Evolutionary conservation across 1,140 invertebrate genomes (phyloP).

Genomic region (Ptiloglossa arizonensis): DNA sequence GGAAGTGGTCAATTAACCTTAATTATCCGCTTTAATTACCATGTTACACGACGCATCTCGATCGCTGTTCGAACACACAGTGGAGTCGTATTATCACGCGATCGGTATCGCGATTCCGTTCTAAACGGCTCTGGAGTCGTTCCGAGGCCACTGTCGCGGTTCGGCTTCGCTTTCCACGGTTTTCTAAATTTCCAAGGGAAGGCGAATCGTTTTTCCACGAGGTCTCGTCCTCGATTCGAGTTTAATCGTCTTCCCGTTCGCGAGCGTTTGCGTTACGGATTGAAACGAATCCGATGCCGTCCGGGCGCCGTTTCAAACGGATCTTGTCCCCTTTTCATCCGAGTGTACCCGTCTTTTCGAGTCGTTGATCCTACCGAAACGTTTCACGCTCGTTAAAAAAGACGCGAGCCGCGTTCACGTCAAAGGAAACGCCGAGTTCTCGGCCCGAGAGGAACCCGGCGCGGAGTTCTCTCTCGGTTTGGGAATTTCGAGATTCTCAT

Average conservation of each 20-base stretch:
- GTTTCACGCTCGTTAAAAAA: slow-evolving; percentile 25
- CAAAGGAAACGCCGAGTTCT: not conserved
- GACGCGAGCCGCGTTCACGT: not conserved
- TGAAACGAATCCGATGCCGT: slow-evolving; percentile 32
- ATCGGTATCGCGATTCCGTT: too few relatives aligned
- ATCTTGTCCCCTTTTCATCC: slow-evolving; percentile 2
- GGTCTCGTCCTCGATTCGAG: slow-evolving; percentile 27
- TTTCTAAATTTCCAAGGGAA: slow-evolving; percentile 7
- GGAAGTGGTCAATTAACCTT: slow-evolving; percentile 28
- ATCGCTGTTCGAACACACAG: not conserved
- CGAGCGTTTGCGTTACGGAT: slow-evolving; percentile 25
- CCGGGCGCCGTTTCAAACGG: not conserved
- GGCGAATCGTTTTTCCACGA: slow-evolving; percentile 58
- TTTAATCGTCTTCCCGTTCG: slow-evolving; percentile 30
- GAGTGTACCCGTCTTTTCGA: not conserved
- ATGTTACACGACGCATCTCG: not conserved
- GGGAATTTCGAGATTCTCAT: too few relatives aligned
- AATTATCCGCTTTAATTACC: slow-evolving; percentile 31
- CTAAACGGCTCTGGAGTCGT: too few relatives aligned
- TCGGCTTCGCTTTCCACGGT: not conserved
- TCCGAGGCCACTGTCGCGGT: too few relatives aligned
- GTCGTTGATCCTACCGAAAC: not conserved
- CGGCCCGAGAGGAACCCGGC: too few relatives aligned
- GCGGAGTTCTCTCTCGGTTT: too few relatives aligned
- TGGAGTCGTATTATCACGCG: not conserved